phyloP scores from a whole-genome alignment of 2,888 invertebrate genomes.

The Eupeodes luniger region DNA sequence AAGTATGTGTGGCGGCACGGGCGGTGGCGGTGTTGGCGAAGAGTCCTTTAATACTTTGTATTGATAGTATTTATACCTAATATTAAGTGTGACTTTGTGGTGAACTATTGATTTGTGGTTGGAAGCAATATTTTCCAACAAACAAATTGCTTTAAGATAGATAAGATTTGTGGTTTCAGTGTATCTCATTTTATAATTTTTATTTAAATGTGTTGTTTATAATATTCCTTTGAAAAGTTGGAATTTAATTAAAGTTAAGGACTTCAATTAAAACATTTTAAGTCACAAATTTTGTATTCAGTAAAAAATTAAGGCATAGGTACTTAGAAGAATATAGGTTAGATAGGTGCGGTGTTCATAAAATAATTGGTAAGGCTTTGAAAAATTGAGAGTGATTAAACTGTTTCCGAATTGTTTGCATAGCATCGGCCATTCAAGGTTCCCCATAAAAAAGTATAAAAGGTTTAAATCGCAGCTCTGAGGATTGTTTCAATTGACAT shows the following conservation, averaged over 20 bases:
- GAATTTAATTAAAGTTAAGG: neutral
- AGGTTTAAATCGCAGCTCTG: no score
- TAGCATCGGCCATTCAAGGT: no score
- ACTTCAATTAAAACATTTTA: neutral
- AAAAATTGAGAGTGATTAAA: no score
- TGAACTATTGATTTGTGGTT: constrained; percentile 5
- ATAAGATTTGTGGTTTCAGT: neutral
- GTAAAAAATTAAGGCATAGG: no score
- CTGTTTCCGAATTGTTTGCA: no score
- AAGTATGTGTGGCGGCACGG: neutral
- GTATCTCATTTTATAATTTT: neutral
- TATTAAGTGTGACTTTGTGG: constrained; percentile 25
- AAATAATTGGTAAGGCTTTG: no score
- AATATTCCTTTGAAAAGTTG: neutral
- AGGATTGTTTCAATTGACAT: no score
- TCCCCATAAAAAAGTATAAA: no score
- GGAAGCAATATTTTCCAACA: neutral
- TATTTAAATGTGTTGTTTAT: neutral
- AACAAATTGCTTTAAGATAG: neutral
- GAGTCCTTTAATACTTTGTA: neutral
- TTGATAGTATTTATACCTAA: neutral
- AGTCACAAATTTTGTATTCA: no score
- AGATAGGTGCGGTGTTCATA: no score
- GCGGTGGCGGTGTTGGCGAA: neutral
- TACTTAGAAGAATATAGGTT: no score